Evolutionary conservation across 92 coral and sea anemone genomes (phyloP).

Genomic region (Phymanthus crucifer): DNA sequence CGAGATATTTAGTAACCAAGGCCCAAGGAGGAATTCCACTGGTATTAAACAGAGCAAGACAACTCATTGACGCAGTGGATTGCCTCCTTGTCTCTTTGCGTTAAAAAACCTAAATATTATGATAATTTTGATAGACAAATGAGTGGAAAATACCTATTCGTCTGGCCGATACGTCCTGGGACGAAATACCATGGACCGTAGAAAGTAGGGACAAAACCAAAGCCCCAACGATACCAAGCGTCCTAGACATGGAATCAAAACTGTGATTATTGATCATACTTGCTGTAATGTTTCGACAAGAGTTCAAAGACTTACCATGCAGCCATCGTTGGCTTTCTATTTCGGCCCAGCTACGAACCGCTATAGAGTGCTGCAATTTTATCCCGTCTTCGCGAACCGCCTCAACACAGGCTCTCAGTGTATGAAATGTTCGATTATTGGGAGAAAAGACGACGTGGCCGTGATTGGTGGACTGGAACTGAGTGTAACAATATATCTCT

Average conservation of each 20-base stretch:
- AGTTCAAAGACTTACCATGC: slow-evolving; percentile 58
- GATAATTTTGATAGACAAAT: not conserved
- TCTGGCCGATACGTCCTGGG: slow-evolving; percentile 77
- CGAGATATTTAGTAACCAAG: not conserved
- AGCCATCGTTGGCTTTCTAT: slow-evolving; percentile 85
- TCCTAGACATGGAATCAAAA: slow-evolving; percentile 50
- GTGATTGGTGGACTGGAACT: slow-evolving; percentile 43
- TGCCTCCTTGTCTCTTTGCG: not conserved
- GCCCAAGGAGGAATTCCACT: slow-evolving; percentile 14
- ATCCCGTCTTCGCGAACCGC: slow-evolving; percentile 63
- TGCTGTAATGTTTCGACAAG: not conserved
- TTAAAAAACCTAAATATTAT: slow-evolving; percentile 7
- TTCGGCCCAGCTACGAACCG: slow-evolving; percentile 93
- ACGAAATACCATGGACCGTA: slow-evolving; percentile 72
- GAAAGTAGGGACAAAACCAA: slow-evolving; percentile 59
- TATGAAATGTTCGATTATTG: slow-evolving; percentile 64
- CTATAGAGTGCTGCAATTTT: slow-evolving; percentile 71
- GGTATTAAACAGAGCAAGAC: not conserved
- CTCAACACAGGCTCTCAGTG: slow-evolving; percentile 75
- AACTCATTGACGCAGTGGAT: not conserved
- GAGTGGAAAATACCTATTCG: slow-evolving; percentile 40
- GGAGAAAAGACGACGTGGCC: slow-evolving; percentile 44
- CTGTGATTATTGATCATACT: not conserved
- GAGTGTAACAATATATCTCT: slow-evolving; percentile 19
- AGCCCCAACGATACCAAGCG: slow-evolving; percentile 66